Evolutionary conservation across 2,113 vertebrate species (phyloP), one percentile per base, ranked within the genome.

Genomic region (Leucopternis melanops): DNA sequence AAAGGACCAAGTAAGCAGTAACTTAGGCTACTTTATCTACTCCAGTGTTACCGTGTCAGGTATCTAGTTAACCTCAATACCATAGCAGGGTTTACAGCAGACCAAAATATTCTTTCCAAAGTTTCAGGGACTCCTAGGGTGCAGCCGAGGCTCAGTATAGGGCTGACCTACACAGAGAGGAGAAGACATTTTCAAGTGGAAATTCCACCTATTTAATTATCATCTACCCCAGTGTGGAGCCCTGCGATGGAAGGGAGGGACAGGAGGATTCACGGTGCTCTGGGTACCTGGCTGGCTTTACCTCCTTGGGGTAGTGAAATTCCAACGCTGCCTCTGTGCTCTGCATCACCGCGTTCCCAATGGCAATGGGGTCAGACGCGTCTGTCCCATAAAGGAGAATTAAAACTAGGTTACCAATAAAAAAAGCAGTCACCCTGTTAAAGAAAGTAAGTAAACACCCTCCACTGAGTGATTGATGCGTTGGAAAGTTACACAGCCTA

Each of bases 401-500:
- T 55, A 69, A 65, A 89, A 79, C 11, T 59, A 42, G 59, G 73
- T 85, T 89, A 71, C 21, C 25, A 72, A 72, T 38, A 63, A 71
- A 72, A 75, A 91, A 45, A 11, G 31, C 31, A 75, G 14, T 73
- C 49, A 77, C 23, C 16, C 40, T 65, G 34, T 72, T 87, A 86
- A 58, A 90, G 80, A 67, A 70, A 80, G 81, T 59, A 54, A 90
- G 71, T 38, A 81, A 96, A 91, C 79, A 92, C 26, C 36, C 36
- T 92, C 65, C 34, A 9, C 62, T 13, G 61, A 65, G 32, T 85
- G 94, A 94, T 0, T 73, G 95, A 94, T 90, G 67, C 7, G 0
- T 6, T 84, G 86, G 90, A 38, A 92, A 93, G 93, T 70, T 59
- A 86, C 86, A 94, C 59, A 91, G 81, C 75, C 55, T 92, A 94